Base-by-base conservation (phyloP, 64 coral and sea anemone species). In the Dendrophyllia cribrosa region DNA sequence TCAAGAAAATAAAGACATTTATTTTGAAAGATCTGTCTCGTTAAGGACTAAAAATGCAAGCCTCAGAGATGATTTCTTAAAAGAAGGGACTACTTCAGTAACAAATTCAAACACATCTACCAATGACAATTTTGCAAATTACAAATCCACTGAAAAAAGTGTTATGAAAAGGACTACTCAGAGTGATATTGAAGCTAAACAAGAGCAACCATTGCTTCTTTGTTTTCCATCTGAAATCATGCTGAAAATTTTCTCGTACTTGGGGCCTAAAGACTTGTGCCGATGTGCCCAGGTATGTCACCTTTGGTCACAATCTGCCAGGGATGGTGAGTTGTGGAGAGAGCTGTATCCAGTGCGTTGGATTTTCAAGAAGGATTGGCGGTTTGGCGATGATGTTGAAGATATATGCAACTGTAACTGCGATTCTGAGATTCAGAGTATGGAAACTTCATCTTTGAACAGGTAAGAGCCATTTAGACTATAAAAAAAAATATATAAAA, bases 361-460 rank as follows among this genome's bases (percentile, higher is more conserved):
- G 97, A 96, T 98, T 70, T 98, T 90, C 74, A 71, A 13, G 59
- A 96, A 91, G 70, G 97, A 98, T 88, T 98, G 97, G 97, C 34
- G 94, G 26, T 93, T 95, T 72, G 94, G 76, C 22, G 24, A 9
- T 49, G 89, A 90, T 90, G 91, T 70, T 9, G 76, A 88, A 25
- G 94, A 98, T 25, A 15, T 45, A 6, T 95, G 93, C 75, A 70
- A 53, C 15, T 98, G 93, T 78, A 93, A 98, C 59, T 90, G 88
- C 91, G 90, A 89, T 61, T 72, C 85, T 21, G 85, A 89, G 9
- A 43, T 77, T 44, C 51, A 15, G 20, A 15, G 23, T 47, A 66
- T 67, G 13, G 87, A 76, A 5, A 24, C 70, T 66, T 23, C 51
- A 17, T 59, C 65, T 43, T 34, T 85, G 14, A 90, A 63, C 48